phyloP scores from a whole-genome alignment of 2,888 invertebrate genomes.

The Brachyptera risi region DNA sequence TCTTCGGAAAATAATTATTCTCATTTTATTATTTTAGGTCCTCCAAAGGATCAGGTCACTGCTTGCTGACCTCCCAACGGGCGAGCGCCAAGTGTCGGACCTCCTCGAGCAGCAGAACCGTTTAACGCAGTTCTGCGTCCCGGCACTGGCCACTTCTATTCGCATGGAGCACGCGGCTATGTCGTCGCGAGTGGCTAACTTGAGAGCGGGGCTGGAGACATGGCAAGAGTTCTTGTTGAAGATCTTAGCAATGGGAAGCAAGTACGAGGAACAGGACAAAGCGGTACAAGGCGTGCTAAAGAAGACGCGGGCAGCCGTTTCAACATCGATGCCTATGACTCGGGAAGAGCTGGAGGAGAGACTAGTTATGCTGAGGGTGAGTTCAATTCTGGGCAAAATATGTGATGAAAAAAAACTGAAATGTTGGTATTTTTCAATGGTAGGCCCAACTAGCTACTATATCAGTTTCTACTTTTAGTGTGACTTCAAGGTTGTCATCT shows the following conservation, averaged over 20 bases:
- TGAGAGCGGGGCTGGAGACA: slow-evolving; percentile 74
- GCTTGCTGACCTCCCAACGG: slow-evolving; percentile 63
- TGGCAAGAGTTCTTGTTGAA: slow-evolving; percentile 66
- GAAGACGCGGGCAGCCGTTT: slow-evolving; percentile 52
- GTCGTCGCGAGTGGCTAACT: slow-evolving; percentile 70
- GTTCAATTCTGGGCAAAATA: too few species aligned
- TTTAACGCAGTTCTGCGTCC: slow-evolving; percentile 68
- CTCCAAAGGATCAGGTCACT: slow-evolving; percentile 42
- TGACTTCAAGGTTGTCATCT: too few species aligned
- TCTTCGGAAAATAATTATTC: too few species aligned
- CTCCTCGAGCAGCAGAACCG: slow-evolving; percentile 61
- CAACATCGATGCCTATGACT: slow-evolving; percentile 46
- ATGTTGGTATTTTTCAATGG: too few species aligned
- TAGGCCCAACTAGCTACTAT: too few species aligned
- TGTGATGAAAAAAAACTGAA: too few species aligned
- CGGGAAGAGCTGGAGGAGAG: slow-evolving; percentile 59
- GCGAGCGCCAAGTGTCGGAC: slow-evolving; percentile 60
- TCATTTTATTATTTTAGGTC: neutral
- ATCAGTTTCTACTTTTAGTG: too few species aligned
- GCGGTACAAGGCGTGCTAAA: slow-evolving; percentile 59
- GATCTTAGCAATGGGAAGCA: slow-evolving; percentile 56
- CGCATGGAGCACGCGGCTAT: slow-evolving; percentile 77
- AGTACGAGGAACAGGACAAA: slow-evolving; percentile 59
- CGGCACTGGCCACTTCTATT: slow-evolving; percentile 70
- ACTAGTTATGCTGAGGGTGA: slow-evolving; percentile 52